Percentiles rank a stretch among this genome's conserved stretches.
These are phyloP conservation scores for Aromia moschata DNA, from an alignment of 2,888 invertebrate species.

Conservation along the genomic window DNA sequence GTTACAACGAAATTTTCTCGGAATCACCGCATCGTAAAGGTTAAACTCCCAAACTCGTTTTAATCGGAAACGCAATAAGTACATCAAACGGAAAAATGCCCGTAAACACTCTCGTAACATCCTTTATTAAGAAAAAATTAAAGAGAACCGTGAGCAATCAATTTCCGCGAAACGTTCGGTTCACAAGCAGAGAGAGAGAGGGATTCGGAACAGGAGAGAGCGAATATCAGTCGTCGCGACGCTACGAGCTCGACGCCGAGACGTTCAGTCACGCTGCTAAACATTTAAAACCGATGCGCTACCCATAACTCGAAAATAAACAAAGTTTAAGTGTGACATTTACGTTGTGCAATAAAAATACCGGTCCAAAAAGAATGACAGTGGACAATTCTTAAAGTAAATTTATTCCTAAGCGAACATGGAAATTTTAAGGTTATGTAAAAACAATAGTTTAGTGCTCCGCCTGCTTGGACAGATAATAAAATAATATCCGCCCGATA, in stretches of 20 bases:
- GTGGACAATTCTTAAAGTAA: not conserved
- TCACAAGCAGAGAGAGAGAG: not conserved
- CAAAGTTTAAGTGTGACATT: constrained; percentile 1
- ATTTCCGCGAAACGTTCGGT: constrained; percentile 6
- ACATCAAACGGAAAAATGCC: not conserved
- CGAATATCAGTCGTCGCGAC: constrained; percentile 16
- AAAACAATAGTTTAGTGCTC: too few relatives aligned
- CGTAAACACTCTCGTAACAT: not conserved
- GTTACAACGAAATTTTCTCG: too few relatives aligned
- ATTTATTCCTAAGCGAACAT: too few relatives aligned
- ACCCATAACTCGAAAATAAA: constrained; percentile 17
- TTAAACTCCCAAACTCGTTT: too few relatives aligned
- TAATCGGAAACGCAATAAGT: too few relatives aligned
- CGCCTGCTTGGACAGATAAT: not conserved
- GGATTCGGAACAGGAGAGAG: constrained; percentile 7
- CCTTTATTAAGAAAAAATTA: constrained; percentile 4
- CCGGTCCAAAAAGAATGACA: not conserved
- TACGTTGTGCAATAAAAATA: not conserved
- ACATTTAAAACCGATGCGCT: constrained; percentile 14
- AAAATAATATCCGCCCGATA: not conserved
- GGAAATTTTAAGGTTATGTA: not conserved
- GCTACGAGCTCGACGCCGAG: constrained; percentile 4
- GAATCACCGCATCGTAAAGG: too few relatives aligned
- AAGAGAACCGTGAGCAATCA: constrained; percentile 6
- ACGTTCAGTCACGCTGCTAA: constrained; percentile 16